Conservation (phyloP, 2,888 invertebrate species). For the Euclidia mi region DNA sequence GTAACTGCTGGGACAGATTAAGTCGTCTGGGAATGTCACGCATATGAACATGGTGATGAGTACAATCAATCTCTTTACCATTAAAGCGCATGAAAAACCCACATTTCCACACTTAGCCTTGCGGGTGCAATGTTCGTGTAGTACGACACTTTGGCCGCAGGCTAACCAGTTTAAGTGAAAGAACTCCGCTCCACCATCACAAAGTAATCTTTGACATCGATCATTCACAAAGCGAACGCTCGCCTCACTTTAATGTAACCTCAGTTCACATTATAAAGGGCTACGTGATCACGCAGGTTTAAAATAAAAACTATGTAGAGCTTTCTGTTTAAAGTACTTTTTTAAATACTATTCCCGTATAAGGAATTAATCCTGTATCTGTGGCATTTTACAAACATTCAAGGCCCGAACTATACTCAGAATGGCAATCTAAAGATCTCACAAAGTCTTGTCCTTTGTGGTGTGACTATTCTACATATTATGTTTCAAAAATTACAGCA, state of each 20-base stretch:
- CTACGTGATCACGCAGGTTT: slow-evolving; percentile 42
- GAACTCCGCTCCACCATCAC: slow-evolving; percentile 69
- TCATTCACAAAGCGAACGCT: slow-evolving; percentile 77
- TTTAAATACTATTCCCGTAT: too few relatives aligned
- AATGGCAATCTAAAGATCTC: too few relatives aligned
- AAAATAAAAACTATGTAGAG: slow-evolving; percentile 20
- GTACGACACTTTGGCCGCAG: slow-evolving; percentile 74
- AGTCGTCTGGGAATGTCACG: slow-evolving; percentile 53
- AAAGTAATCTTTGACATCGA: slow-evolving; percentile 85
- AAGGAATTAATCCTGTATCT: too few relatives aligned
- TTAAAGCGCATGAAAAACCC: slow-evolving; percentile 23
- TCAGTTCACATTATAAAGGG: slow-evolving; percentile 44
- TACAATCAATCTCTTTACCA: too few relatives aligned
- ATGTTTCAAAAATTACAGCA: too few relatives aligned
- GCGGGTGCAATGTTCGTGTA: slow-evolving; percentile 61
- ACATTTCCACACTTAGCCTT: slow-evolving; percentile 35
- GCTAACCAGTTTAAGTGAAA: slow-evolving; percentile 82
- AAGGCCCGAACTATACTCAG: too few relatives aligned
- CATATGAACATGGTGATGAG: slow-evolving; percentile 35
- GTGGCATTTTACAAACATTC: too few relatives aligned
- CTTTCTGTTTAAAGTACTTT: not conserved
- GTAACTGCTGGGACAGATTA: slow-evolving; percentile 44
- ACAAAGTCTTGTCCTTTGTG: too few relatives aligned
- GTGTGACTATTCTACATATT: too few relatives aligned
- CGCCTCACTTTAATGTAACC: slow-evolving; percentile 55